phyloP scores from a whole-genome alignment of 2,113 vertebrate species.

The Platanista minor region DNA sequence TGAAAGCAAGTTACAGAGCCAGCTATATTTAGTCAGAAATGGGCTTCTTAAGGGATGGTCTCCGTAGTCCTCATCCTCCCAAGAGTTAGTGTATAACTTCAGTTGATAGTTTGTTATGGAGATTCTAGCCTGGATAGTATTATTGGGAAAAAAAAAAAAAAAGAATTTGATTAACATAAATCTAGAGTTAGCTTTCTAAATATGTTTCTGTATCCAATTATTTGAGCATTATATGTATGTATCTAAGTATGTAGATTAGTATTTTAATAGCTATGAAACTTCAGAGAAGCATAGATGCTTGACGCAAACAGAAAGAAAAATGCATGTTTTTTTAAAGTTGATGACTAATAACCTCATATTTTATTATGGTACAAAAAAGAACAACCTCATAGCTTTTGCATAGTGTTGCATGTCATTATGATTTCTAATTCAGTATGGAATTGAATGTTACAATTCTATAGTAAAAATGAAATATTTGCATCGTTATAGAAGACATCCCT shows the following conservation, averaged over 20 bases:
- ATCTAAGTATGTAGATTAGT: not conserved
- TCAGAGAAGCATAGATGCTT: not conserved
- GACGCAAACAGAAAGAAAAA: not conserved
- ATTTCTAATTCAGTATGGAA: not conserved
- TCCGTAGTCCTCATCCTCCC: not conserved
- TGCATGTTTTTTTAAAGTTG: not conserved
- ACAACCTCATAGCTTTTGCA: not conserved
- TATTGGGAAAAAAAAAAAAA: not conserved
- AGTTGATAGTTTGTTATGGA: not conserved
- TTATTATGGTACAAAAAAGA: not conserved
- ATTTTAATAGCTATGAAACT: not conserved
- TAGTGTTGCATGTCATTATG: not conserved
- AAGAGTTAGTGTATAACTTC: not conserved
- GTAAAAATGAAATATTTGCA: constrained; percentile 34
- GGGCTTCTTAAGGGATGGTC: not conserved
- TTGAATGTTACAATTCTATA: constrained; percentile 1
- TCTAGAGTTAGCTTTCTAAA: not conserved
- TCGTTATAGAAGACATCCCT: not conserved
- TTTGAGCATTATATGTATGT: not conserved
- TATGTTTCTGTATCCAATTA: not conserved
- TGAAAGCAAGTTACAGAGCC: not conserved
- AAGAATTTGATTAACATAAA: not conserved
- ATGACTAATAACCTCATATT: constrained; percentile 6
- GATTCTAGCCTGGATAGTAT: not conserved
- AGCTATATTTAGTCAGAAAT: not conserved